These are phyloP conservation scores for Emydoidea blandingii DNA, from an alignment of 2,797 vertebrate genomes.

Conservation along the genomic window DNA sequence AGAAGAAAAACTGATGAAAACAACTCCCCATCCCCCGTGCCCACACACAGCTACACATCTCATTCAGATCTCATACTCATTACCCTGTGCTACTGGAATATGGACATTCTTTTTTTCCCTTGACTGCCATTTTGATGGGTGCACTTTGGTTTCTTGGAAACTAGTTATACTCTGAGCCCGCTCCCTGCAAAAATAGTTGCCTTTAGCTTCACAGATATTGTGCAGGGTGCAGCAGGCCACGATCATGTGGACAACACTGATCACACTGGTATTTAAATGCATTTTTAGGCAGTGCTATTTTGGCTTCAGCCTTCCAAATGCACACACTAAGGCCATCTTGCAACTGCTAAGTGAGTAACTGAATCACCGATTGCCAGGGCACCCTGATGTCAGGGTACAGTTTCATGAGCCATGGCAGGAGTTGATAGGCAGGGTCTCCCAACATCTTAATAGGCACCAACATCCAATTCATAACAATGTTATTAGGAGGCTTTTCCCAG, in stretches of 20 bases:
- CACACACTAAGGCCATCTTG: neutral
- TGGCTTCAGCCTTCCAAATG: neutral
- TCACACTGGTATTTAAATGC: neutral
- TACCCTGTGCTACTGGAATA: neutral
- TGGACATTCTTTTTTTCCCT: neutral
- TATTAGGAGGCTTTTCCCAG: neutral
- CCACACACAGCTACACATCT: neutral
- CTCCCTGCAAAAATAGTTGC: neutral
- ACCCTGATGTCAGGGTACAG: neutral
- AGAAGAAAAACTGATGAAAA: neutral
- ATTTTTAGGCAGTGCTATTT: neutral
- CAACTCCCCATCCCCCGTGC: rapidly evolving
- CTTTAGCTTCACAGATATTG: neutral
- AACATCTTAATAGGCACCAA: neutral
- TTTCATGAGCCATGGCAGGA: neutral
- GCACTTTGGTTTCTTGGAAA: neutral
- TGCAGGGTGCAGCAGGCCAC: neutral
- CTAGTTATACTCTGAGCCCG: neutral
- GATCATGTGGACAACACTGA: neutral
- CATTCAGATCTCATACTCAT: neutral
- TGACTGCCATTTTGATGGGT: neutral
- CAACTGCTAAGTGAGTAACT: neutral
- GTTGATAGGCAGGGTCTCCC: neutral
- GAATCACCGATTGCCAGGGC: neutral
- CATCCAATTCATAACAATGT: neutral